Evolutionary conservation across 2,797 vertebrate species (phyloP), one percentile per base, ranked within the genome.

Genomic region (Sciurus carolinensis): DNA sequence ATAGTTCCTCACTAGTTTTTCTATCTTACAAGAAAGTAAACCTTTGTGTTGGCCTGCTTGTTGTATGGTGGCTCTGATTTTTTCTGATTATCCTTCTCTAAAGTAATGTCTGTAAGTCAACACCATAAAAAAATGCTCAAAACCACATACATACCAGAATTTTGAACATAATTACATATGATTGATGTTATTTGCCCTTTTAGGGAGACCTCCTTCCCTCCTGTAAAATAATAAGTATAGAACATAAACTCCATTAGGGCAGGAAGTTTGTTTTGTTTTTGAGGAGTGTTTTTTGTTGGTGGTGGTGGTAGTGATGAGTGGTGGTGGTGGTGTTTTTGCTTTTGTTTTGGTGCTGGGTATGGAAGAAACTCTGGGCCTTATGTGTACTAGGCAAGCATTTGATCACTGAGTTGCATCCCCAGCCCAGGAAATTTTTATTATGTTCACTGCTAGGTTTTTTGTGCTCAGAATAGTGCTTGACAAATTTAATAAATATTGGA

Each of bases 51-150:
- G 83, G 52, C 87, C 57, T 57, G 22, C 71, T 86, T 71, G 0
- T 33, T 72, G 22, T 87, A 4, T 73, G 77, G 36, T 62, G 33
- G 3, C 83, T 87, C 80, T 71, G 87, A 82, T 66, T 17, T 54
- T 79, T 95, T 62, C 24, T 92, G 26, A 10, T 14, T 91, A 73
- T 89, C 18, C 28, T 30, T 84, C 22, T 79, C 17, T 77, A 30
- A 26, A 42, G 59, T 66, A 59, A 50, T 79, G 9, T 72, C 50
- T 22, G 7, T 71, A 71, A 76, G 9, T 79, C 42, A 10, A 44
- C 47, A 73, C 12, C 47, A 50, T 83, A 79, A 90, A 57, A 47
- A 97, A 96, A 87, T 89, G 30, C 13, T 36, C 44, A 15, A 47
- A 92, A 87, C 3, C 28, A 57, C 50, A 39, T 87, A 14, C 2